Conservation (phyloP, 2,113 vertebrate genomes). For the Upupa epops region DNA sequence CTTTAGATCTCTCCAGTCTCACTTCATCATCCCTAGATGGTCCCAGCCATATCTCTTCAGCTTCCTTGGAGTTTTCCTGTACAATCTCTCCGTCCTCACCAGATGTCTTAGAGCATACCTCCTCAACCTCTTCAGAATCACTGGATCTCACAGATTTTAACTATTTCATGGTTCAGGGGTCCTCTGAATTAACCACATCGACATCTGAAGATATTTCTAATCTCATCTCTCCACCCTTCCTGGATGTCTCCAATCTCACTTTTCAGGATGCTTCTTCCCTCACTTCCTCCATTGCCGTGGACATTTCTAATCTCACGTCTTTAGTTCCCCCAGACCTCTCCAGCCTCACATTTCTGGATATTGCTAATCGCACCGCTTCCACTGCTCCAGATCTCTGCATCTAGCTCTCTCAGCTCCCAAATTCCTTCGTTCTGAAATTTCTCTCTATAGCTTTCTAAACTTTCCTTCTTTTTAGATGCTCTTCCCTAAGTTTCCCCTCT, state of each 20-base stretch:
- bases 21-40: neutral
- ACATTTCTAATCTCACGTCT: slow-evolving; percentile 10
- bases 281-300: slow-evolving; percentile 5
- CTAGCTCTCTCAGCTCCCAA: neutral
- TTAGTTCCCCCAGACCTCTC: slow-evolving; percentile 18
- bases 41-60: neutral
- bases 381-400: slow-evolving; percentile 32
- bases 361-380: neutral
- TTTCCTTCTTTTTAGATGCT: neutral
- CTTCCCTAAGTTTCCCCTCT: neutral
- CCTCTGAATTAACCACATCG: neutral
- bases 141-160: slow-evolving; percentile 34
- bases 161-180: slow-evolving; percentile 22
- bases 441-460: neutral
- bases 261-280: slow-evolving; percentile 13
- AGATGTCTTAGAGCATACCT: neutral
- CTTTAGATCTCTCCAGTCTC: slow-evolving; percentile 54
- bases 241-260: slow-evolving; percentile 8
- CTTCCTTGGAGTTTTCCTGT: slow-evolving; percentile 20
- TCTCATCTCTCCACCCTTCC: neutral
- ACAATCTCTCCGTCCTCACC: neutral
- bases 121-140: slow-evolving; percentile 52
- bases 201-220: neutral
- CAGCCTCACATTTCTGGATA: slow-evolving; percentile 37
- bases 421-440: neutral